These are phyloP conservation scores for Vanessa cardui DNA, from an alignment of 2,888 invertebrate species.

Conservation along the genomic window DNA sequence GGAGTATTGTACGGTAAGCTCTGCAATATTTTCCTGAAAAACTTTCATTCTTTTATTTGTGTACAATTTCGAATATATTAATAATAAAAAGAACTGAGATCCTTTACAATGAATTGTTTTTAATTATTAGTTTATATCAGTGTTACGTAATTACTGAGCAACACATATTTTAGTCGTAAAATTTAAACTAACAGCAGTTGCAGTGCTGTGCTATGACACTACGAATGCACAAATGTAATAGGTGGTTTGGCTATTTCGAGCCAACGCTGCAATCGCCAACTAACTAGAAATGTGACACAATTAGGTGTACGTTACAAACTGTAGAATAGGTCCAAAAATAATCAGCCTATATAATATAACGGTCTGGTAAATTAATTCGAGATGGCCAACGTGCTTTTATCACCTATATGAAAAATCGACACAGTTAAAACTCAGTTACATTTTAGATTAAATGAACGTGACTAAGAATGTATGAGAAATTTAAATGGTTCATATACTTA, in stretches of 20 bases:
- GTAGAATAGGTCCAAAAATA: slow-evolving; percentile 47
- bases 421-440: background rate
- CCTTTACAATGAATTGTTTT: background rate
- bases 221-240: slow-evolving; percentile 42
- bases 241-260: slow-evolving; percentile 53
- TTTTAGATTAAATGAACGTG: slow-evolving; percentile 12
- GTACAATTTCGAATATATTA: background rate
- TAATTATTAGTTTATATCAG: background rate
- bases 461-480: slow-evolving; percentile 36
- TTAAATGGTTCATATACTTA: slow-evolving; percentile 35
- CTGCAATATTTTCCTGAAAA: background rate
- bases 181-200: background rate
- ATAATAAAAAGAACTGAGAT: too few species aligned
- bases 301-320: slow-evolving; percentile 47
- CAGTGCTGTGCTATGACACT: slow-evolving; percentile 9
- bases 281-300: slow-evolving; percentile 49
- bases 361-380: slow-evolving; percentile 12
- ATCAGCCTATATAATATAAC: slow-evolving; percentile 34
- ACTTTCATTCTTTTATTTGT: background rate
- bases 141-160: background rate
- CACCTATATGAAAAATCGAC: background rate
- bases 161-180: background rate
- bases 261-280: slow-evolving; percentile 43
- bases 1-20: background rate
- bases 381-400: slow-evolving; percentile 10